These are phyloP conservation scores for Apistogramma diplotaenia DNA, from an alignment of 2,113 vertebrate genomes.

Conservation along the genomic window DNA sequence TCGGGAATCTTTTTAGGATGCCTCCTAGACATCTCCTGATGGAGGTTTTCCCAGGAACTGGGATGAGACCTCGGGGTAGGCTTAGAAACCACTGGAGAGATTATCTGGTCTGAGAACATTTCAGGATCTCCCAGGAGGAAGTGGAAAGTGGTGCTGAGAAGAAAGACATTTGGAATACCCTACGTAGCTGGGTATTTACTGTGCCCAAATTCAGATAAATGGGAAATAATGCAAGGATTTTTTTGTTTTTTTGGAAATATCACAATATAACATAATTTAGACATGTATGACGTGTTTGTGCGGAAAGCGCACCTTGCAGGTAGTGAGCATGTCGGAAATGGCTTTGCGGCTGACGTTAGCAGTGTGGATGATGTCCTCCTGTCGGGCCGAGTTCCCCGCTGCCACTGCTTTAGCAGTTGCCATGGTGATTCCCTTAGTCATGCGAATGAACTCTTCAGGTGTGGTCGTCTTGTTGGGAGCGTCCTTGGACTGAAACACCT, in stretches of 20 bases:
- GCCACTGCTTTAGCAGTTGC: slow-evolving; percentile 98
- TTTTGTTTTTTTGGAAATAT: neutral
- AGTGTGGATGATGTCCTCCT: slow-evolving; percentile 96
- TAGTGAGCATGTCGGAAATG: slow-evolving; percentile 91
- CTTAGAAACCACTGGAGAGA: too few species aligned
- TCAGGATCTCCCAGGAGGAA: neutral
- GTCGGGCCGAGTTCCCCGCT: slow-evolving; percentile 93
- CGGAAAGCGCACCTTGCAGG: slow-evolving; percentile 72
- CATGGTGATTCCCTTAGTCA: slow-evolving; percentile 99
- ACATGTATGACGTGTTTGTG: neutral
- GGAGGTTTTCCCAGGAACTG: neutral
- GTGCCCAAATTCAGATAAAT: neutral
- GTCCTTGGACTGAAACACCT: slow-evolving; percentile 92
- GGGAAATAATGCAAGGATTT: neutral
- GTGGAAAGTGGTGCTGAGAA: neutral
- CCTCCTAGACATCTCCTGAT: neutral
- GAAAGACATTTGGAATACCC: neutral
- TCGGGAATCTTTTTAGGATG: neutral
- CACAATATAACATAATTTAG: neutral
- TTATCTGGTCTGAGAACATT: too few species aligned
- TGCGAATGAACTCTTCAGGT: slow-evolving; percentile 97
- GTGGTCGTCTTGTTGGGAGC: slow-evolving; percentile 87
- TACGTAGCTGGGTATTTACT: neutral
- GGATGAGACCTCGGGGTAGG: neutral
- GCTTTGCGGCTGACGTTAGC: slow-evolving; percentile 98